These are phyloP conservation scores for Trematomus loennbergii DNA, from an alignment of 2,113 vertebrate genomes.

Conservation along the genomic window DNA sequence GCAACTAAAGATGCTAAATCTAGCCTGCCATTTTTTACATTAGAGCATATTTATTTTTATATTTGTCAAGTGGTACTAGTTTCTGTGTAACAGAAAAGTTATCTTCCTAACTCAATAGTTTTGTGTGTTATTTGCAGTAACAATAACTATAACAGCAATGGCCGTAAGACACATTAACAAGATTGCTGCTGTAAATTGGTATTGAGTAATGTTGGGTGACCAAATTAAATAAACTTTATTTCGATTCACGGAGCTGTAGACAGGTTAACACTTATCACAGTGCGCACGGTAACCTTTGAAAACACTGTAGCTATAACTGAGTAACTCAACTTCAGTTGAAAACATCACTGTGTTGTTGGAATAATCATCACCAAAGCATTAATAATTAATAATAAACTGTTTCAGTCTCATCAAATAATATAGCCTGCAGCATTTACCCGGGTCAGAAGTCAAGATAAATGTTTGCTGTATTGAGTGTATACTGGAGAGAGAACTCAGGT, in stretches of 20 bases:
- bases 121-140: no score
- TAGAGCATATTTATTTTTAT: no score
- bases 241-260: neutral
- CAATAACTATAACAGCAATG: no score
- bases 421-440: conserved; percentile 5
- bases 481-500: conserved; percentile 9
- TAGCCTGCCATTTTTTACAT: no score
- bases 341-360: neutral
- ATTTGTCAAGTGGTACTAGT: no score
- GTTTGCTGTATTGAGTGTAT: neutral
- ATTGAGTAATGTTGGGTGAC: no score
- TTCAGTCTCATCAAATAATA: neutral
- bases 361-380: neutral
- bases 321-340: neutral
- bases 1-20: no score
- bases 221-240: no score
- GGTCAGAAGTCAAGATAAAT: conserved; percentile 14
- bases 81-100: no score
- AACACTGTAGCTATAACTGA: neutral
- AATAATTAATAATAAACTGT: neutral
- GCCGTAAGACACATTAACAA: no score
- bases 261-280: neutral
- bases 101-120: no score
- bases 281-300: neutral
- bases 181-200: no score